These are phyloP conservation scores for Gymnocephalus cernua DNA, from an alignment of 2,113 vertebrate genomes.

Conservation along the genomic window DNA sequence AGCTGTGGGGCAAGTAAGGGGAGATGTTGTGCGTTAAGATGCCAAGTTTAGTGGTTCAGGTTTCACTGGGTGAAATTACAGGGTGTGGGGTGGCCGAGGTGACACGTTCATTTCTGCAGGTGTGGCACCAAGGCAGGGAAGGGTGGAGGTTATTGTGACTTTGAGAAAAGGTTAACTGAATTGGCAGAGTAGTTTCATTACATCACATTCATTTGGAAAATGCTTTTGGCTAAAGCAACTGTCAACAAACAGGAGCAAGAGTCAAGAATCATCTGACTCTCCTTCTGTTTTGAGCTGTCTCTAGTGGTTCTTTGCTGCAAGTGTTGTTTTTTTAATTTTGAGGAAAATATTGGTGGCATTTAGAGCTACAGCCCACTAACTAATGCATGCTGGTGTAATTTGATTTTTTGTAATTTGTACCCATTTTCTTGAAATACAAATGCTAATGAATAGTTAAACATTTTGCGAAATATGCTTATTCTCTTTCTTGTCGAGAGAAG, in stretches of 20 bases:
- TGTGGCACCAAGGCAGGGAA: constrained; percentile 25
- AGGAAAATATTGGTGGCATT: neutral
- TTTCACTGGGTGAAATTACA: constrained; percentile 54
- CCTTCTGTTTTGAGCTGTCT: neutral
- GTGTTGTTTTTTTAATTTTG: neutral
- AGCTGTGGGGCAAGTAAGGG: constrained; percentile 11
- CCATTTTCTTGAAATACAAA: neutral
- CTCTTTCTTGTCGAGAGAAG: neutral
- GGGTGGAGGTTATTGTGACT: neutral
- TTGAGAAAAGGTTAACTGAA: constrained; percentile 4
- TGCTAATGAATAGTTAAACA: neutral
- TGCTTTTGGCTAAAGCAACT: neutral
- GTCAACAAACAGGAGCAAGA: neutral
- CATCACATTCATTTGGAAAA: neutral
- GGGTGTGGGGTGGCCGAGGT: neutral
- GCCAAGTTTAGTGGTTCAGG: constrained; percentile 20
- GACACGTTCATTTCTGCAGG: constrained; percentile 10
- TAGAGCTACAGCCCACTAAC: neutral
- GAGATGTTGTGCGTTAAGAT: constrained; percentile 27
- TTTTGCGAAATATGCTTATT: neutral
- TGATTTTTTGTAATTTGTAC: neutral
- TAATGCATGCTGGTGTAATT: neutral
- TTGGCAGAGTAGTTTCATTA: neutral
- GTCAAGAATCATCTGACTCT: too few species aligned
- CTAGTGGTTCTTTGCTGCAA: neutral